phyloP scores from a whole-genome alignment of 1,140 invertebrate species.

The Scylla paramamosain region DNA sequence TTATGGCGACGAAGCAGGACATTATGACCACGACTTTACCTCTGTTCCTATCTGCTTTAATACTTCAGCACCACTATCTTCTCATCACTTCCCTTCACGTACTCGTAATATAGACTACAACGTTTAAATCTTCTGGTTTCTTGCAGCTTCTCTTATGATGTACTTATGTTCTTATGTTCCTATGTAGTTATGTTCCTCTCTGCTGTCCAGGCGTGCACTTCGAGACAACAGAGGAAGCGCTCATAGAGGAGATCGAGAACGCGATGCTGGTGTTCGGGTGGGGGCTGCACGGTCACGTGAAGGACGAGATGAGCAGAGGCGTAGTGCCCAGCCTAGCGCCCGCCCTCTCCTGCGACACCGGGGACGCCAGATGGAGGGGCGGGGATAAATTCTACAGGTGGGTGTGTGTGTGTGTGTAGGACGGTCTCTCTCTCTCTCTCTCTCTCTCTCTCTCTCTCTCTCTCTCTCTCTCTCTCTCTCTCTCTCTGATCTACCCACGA shows the following conservation, averaged over 20 bases:
- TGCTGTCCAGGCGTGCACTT: constrained; percentile 90
- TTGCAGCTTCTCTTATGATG: neutral
- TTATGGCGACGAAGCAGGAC: too few relatives aligned
- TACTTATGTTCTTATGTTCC: neutral
- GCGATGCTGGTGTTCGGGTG: constrained; percentile 96
- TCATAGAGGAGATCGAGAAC: constrained; percentile 92
- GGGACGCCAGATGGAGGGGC: constrained; percentile 73
- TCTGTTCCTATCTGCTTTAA: too few relatives aligned
- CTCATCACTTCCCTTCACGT: too few relatives aligned
- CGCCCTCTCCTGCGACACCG: constrained; percentile 70
- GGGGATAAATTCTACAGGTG: constrained; percentile 77
- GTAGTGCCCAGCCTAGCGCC: constrained; percentile 70
- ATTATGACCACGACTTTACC: too few relatives aligned
- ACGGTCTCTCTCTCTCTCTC: too few relatives aligned
- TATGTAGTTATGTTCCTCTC: neutral
- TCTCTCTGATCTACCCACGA: too few relatives aligned
- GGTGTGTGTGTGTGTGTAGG: neutral
- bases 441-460: too few relatives aligned
- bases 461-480: too few relatives aligned
- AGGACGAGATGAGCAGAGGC: constrained; percentile 57
- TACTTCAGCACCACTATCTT: too few relatives aligned
- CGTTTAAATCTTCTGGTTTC: neutral
- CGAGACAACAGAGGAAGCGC: constrained; percentile 89
- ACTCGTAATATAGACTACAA: neutral
- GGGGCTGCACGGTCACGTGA: constrained; percentile 86